Evolutionary conservation across 2,888 invertebrate genomes (phyloP), one percentile per base, ranked within the genome.

Genomic region (Ischnura elegans): DNA sequence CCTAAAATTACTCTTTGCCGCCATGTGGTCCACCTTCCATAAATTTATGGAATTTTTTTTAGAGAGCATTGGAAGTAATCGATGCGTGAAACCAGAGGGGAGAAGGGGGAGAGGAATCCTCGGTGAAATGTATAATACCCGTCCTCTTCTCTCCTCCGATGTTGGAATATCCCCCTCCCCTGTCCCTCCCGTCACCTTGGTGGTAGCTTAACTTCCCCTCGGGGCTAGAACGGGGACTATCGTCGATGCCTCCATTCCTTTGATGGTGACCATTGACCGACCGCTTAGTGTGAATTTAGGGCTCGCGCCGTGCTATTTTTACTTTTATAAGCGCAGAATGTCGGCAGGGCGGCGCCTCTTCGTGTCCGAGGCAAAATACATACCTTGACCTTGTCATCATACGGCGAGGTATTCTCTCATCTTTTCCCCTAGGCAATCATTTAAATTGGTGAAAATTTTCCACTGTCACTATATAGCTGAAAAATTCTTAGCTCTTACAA

Each of bases 201-300:
- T n/a, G 19, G 19, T 51, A 19, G 51, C 51, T 19, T 51, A 3
- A 19, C 19, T 8, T 8, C 16, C 13, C 51, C 19, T 19, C 51
- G 51, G 36, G 76, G 76, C 36, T 8, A 76, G 36, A 76, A 76
- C 76, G 76, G 76, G 36, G 36, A 25, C 36, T 76, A n/a, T 61
- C 61, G 61, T n/a, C n/a, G n/a, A 6, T 76, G 21, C 76, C 29
- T 66, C 76, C 51, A 51, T 51, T 51, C 51, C 76, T 76, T 76
- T 76, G 76, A 76, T 36, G 76, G 36, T 36, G 76, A 76, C 36
- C 76, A 25, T 29, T 36, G 76, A 36, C 36, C 36, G 36, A 36
- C 76, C 76, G 76, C 76, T 61, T 61, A n/a, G 36, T 13, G 76
- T 76, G 76, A 76, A 76, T 76, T 76, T 76, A 76, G 76, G 29